Percentiles rank a stretch among this genome's conserved stretches.
phyloP scores from a whole-genome alignment of 2,113 vertebrate genomes.

The Pardalotus punctatus region DNA sequence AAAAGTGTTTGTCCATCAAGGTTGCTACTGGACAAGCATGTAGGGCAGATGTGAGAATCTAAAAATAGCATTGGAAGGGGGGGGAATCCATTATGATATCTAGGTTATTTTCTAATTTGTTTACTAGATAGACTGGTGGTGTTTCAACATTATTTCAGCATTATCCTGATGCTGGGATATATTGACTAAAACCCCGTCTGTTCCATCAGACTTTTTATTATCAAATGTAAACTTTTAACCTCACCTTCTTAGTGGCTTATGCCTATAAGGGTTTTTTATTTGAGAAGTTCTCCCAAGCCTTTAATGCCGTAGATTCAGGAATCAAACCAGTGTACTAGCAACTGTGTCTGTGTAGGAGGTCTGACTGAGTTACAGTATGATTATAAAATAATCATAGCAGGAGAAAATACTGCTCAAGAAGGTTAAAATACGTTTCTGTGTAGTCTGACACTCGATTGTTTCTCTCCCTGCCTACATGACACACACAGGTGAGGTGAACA shows the following conservation, averaged over 20 bases:
- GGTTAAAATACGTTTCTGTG: not conserved
- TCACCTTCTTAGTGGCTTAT: not conserved
- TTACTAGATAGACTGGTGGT: not conserved
- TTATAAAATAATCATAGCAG: not conserved
- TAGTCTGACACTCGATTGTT: not conserved
- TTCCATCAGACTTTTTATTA: not conserved
- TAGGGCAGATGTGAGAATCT: conserved; percentile 46
- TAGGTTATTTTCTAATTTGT: conserved; percentile 31
- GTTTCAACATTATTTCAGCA: not conserved
- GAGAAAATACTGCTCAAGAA: not conserved
- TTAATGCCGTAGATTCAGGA: not conserved
- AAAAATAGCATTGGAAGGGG: not conserved
- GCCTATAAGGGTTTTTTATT: not conserved
- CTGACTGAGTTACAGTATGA: not conserved
- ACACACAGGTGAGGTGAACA: not conserved
- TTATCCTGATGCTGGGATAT: not conserved
- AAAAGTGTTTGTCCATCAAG: not conserved
- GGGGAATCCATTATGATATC: not conserved
- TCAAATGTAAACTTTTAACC: conserved; percentile 19
- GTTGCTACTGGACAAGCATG: conserved; percentile 9
- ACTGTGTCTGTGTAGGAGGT: not conserved
- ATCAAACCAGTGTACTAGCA: not conserved
- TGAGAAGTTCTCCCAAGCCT: not conserved
- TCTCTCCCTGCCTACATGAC: not conserved
- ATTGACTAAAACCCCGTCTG: not conserved